phyloP scores from a whole-genome alignment of 2,888 invertebrate species.

The Caradrina clavipalpis region DNA sequence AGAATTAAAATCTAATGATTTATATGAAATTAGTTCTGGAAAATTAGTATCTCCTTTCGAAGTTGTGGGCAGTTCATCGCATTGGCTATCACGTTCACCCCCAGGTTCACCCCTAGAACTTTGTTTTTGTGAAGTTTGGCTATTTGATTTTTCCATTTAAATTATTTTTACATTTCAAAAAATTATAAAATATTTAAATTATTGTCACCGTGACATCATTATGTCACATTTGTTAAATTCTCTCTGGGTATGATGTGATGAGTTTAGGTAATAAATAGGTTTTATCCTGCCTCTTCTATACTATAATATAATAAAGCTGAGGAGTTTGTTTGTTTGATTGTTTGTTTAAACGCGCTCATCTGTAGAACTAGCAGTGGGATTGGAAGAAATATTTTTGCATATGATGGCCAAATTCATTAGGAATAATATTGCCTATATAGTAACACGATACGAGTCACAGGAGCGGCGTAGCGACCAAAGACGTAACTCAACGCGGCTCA shows the following conservation, averaged over 20 bases:
- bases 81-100: slow-evolving; percentile 10
- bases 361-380: no score
- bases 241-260: background rate
- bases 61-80: slow-evolving; percentile 47
- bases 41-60: slow-evolving; percentile 27
- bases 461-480: no score
- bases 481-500: no score
- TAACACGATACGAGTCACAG: no score
- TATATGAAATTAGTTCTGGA: slow-evolving; percentile 61
- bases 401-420: no score
- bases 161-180: slow-evolving; percentile 19
- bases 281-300: slow-evolving; percentile 14
- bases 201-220: slow-evolving; percentile 37
- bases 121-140: slow-evolving; percentile 4
- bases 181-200: slow-evolving; percentile 12
- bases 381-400: no score
- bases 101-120: slow-evolving; percentile 17
- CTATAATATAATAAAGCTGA: no score
- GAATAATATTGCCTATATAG: no score
- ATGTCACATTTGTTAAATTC: background rate
- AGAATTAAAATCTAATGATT: slow-evolving; percentile 73
- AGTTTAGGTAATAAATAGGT: slow-evolving; percentile 12
- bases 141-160: slow-evolving; percentile 42
- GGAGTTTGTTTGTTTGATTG: no score
- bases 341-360: no score